Evolutionary conservation across 1,140 invertebrate species (phyloP).

Genomic region (Venturia canescens): DNA sequence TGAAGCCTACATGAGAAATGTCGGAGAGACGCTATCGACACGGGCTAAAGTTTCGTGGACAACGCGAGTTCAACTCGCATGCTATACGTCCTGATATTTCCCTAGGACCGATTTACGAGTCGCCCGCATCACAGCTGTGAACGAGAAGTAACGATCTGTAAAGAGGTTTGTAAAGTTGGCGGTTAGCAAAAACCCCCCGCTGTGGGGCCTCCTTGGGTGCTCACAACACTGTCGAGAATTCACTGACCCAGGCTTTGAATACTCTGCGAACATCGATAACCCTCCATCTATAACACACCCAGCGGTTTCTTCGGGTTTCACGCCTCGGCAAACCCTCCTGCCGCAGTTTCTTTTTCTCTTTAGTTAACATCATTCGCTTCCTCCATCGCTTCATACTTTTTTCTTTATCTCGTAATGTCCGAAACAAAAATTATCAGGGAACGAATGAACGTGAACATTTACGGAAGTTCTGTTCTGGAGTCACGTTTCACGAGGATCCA

Average conservation of each 20-base stretch:
- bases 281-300: conserved; percentile 2
- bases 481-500: too few species aligned
- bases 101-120: conserved; percentile 67
- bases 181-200: conserved; percentile 72
- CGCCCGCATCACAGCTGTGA: conserved; percentile 56
- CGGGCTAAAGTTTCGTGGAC: background rate
- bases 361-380: background rate
- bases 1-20: conserved; percentile 10
- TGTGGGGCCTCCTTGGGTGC: conserved; percentile 59
- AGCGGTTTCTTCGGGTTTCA: conserved; percentile 15
- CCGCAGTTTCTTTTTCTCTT: background rate
- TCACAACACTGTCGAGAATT: conserved; percentile 25
- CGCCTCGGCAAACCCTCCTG: background rate
- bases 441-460: too few species aligned
- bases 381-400: background rate
- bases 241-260: conserved; percentile 24
- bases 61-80: background rate
- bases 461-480: too few species aligned
- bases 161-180: conserved; percentile 76
- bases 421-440: too few species aligned
- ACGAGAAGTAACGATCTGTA: conserved; percentile 75
- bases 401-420: background rate
- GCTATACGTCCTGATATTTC: conserved; percentile 47
- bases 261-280: background rate
- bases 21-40: conserved; percentile 23